Conservation (phyloP, 2,888 invertebrate genomes). For the Embidobia sp. region DNA sequence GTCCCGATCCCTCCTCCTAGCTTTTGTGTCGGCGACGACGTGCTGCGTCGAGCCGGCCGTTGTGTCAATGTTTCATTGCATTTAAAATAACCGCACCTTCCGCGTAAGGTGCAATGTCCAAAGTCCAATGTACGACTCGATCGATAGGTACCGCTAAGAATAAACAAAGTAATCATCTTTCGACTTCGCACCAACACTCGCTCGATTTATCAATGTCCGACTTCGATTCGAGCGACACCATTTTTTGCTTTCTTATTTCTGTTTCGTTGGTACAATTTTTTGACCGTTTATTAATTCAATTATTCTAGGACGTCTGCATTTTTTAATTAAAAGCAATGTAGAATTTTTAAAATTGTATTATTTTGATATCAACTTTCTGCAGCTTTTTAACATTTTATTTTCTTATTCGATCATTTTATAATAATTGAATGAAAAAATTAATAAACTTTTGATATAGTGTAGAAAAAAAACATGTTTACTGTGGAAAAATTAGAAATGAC, state of each 20-base stretch:
- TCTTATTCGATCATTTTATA: too few relatives aligned
- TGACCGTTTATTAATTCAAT: too few relatives aligned
- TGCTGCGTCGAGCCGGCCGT: slow-evolving; percentile 36
- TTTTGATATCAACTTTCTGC: too few relatives aligned
- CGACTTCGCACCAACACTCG: slow-evolving; percentile 59
- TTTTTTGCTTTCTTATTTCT: slow-evolving; percentile 47
- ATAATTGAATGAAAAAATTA: too few relatives aligned
- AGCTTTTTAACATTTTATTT: too few relatives aligned
- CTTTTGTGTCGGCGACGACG: slow-evolving; percentile 35
- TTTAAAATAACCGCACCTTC: slow-evolving; percentile 65
- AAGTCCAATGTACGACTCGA: slow-evolving; percentile 64
- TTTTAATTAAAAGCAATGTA: too few relatives aligned
- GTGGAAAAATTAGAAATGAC: too few relatives aligned
- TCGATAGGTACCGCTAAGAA: slow-evolving; percentile 64
- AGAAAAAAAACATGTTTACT: too few relatives aligned
- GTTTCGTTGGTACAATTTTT: too few relatives aligned
- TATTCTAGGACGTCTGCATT: too few relatives aligned
- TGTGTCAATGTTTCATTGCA: slow-evolving; percentile 62
- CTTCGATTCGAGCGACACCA: slow-evolving; percentile 42
- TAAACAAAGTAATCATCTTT: slow-evolving; percentile 63
- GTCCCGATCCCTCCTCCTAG: slow-evolving; percentile 9
- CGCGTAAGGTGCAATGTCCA: slow-evolving; percentile 64
- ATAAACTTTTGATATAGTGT: too few relatives aligned
- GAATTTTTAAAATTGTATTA: too few relatives aligned
- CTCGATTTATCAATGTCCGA: slow-evolving; percentile 52